phyloP scores from a whole-genome alignment of 1,140 invertebrate species.

The Drosophila grimshawi region DNA sequence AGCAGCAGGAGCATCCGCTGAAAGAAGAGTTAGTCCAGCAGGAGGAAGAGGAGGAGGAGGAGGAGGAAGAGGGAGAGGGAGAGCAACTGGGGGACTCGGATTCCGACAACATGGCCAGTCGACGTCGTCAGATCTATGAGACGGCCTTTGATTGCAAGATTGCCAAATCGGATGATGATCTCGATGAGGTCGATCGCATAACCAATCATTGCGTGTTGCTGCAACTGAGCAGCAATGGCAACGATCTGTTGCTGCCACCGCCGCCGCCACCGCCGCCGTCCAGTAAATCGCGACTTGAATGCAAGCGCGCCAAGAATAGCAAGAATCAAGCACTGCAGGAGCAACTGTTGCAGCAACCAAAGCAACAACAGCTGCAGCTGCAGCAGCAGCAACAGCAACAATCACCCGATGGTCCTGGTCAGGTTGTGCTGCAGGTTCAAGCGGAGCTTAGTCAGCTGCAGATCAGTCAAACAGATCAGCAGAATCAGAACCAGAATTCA shows the following conservation, averaged over 20 bases:
- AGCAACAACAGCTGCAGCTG: conserved; percentile 28
- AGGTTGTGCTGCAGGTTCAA: conserved; percentile 80
- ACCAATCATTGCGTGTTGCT: conserved; percentile 91
- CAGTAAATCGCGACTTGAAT: conserved; percentile 70
- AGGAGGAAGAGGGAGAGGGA: conserved; percentile 19
- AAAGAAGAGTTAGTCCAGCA: conserved; percentile 34
- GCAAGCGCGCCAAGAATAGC: conserved; percentile 78
- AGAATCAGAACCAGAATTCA: conserved; percentile 66
- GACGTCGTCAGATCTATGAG: conserved; percentile 91
- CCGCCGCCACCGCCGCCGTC: conserved; percentile 8
- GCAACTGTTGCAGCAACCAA: conserved; percentile 51
- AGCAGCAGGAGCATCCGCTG: conserved; percentile 56
- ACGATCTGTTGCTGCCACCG: conserved; percentile 16
- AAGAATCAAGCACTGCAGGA: conserved; percentile 82
- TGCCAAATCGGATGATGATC: conserved; percentile 91
- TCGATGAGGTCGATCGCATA: conserved; percentile 92
- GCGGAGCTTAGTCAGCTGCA: conserved; percentile 86
- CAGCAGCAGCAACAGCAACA: conserved; percentile 17
- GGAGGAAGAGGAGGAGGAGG: conserved; percentile 31
- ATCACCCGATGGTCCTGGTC: conserved; percentile 43
- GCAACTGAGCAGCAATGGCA: conserved; percentile 85
- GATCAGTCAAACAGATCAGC: conserved; percentile 60
- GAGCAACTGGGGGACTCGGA: conserved; percentile 47
- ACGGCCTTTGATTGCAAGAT: conserved; percentile 95
- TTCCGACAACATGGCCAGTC: conserved; percentile 78